A percentile compares a stretch with the other conserved stretches of the same genome.
These are phyloP conservation scores for Mus spicilegus DNA, from an alignment of 2,113 vertebrate species.

Conservation along the genomic window DNA sequence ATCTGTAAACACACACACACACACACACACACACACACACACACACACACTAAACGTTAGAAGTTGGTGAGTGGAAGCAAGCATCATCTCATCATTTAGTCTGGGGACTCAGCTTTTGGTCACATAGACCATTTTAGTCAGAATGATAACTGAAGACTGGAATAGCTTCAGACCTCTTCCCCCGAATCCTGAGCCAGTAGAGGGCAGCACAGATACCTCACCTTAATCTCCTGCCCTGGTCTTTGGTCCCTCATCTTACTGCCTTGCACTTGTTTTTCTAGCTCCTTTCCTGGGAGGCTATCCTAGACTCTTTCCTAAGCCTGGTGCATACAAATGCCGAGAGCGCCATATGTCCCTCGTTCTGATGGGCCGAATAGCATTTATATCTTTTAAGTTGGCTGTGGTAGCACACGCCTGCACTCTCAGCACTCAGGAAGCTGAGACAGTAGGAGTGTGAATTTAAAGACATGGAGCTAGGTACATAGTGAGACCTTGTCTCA, in stretches of 20 bases:
- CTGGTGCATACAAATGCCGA: background rate
- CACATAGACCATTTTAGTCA: background rate
- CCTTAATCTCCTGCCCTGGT: background rate
- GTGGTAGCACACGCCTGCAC: background rate
- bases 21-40: too few relatives aligned
- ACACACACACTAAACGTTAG: too few relatives aligned
- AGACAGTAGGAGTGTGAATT: background rate
- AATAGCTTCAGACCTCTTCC: too few relatives aligned
- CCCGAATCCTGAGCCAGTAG: background rate
- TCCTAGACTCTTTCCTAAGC: background rate
- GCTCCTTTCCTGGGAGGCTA: background rate
- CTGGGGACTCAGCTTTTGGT: background rate
- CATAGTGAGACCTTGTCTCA: background rate
- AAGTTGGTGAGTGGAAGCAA: background rate
- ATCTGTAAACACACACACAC: background rate
- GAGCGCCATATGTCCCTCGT: background rate
- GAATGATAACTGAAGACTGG: background rate
- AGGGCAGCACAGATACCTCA: background rate
- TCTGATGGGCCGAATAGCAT: background rate
- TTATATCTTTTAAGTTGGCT: background rate
- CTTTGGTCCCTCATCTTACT: background rate
- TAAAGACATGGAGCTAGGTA: background rate
- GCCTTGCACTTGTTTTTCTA: accelerated
- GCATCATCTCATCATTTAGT: background rate
- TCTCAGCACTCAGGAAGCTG: background rate